Percentiles rank a stretch among this genome's conserved stretches.
phyloP scores from a whole-genome alignment of 2,797 vertebrate species.

The Enteromius fasciolatus region DNA sequence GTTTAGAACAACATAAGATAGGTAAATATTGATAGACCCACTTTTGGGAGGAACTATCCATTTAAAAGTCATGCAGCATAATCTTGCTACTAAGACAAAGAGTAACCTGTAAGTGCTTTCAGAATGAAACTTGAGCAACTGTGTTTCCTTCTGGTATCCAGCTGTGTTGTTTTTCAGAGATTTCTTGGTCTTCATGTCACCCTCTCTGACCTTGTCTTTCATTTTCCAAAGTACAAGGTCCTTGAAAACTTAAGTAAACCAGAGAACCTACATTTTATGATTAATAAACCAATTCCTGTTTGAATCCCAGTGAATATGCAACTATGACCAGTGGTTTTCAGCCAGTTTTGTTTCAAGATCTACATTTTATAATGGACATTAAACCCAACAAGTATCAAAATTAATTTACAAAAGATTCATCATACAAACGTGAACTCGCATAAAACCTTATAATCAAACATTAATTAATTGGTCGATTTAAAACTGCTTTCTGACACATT shows the following conservation, averaged over 20 bases:
- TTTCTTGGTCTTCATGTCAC: constrained; percentile 4
- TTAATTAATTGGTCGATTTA: not conserved
- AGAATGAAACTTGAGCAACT: constrained; percentile 3
- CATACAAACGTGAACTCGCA: not conserved
- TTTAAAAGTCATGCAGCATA: constrained; percentile 5
- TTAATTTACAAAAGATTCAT: not conserved
- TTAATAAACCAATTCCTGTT: constrained; percentile 15
- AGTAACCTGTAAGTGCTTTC: constrained; percentile 21
- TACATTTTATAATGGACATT: not conserved
- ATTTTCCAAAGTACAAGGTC: constrained; percentile 14
- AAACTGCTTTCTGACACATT: not conserved
- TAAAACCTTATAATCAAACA: not conserved
- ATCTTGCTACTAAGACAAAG: constrained; percentile 9
- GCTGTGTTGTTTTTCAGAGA: constrained; percentile 26
- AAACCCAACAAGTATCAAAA: not conserved
- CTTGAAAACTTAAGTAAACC: not conserved
- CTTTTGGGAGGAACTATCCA: not conserved
- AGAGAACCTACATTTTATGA: constrained; percentile 21
- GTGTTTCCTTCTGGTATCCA: constrained; percentile 7
- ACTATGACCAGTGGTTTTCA: constrained; percentile 29
- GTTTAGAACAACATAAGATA: not conserved
- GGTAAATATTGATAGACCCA: not conserved
- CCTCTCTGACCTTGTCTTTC: constrained; percentile 10
- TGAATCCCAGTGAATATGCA: constrained; percentile 11
- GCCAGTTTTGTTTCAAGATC: not conserved